Conservation (phyloP, 1,140 invertebrate genomes). For the Mactra quadrangularis region DNA sequence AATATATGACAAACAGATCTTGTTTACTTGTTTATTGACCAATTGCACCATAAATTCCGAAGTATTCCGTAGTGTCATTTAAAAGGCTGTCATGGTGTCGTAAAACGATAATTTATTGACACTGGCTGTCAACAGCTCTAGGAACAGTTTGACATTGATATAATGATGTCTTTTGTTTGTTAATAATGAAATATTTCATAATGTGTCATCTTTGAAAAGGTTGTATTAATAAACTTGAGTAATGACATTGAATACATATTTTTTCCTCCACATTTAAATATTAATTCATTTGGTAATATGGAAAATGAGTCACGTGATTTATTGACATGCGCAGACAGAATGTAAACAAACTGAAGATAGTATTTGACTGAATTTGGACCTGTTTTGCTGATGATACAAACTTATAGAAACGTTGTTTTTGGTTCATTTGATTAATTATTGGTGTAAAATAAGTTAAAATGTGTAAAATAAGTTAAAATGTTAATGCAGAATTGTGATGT, state of each 20-base stretch:
- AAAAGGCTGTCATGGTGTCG: background rate
- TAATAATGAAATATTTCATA: constrained; percentile 35
- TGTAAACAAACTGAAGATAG: too few species aligned
- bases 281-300: too few species aligned
- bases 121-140: constrained; percentile 21
- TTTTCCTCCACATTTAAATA: too few species aligned
- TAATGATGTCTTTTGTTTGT: constrained; percentile 13
- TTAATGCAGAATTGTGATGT: too few species aligned
- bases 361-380: too few species aligned
- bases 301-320: too few species aligned
- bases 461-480: too few species aligned
- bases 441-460: too few species aligned
- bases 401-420: too few species aligned
- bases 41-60: constrained; percentile 18
- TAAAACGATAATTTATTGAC: constrained; percentile 62
- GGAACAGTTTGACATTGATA: constrained; percentile 43
- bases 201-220: constrained; percentile 35
- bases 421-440: too few species aligned
- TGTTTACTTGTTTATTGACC: constrained; percentile 21
- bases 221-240: constrained; percentile 21
- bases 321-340: too few species aligned
- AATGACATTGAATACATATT: constrained; percentile 15
- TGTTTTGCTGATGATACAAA: too few species aligned
- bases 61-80: constrained; percentile 19
- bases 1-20: background rate